Base-by-base conservation (phyloP, 2,888 invertebrate species). In the Periphyllus acericola region DNA sequence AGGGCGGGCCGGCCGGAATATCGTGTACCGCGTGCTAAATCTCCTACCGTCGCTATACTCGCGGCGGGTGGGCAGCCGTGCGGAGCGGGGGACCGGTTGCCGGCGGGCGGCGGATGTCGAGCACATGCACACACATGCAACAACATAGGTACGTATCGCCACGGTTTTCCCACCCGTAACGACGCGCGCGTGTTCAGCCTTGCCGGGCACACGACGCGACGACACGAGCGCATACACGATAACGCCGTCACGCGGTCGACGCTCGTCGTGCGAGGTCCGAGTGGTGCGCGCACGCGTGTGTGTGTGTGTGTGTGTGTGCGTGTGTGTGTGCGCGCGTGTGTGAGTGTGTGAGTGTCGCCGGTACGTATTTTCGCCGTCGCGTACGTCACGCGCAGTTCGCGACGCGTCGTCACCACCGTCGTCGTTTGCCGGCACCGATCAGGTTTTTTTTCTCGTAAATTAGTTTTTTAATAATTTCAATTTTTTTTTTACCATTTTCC, bases 301-400 rank as follows among this genome's bases (percentile, higher is more conserved):
- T 9, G 46, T 46, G 9, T 5, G 21, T 40, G 83, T 52, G 46
- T 68, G 46, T 40, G 78, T 36, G n/a, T 66, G 40, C 21, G 46
- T 46, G 46, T 46, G 46, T 3, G 36, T 36, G 36, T 36, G 36
- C 6, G 36, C 36, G 36, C 14, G 46, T 46, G 9, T 5, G 6
- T 9, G 46, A 8, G 9, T 5, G 21, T 40, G 83, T 52, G 46
- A 68, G 46, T 40, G 78, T 36, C 14, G 25, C 32, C 66, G 84
- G 85, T n/a, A n/a, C 85, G 34, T n/a, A 71, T 82, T 40, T 81
- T 40, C 81, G 52, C 34, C 66, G 76, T 68, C 71, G 74, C 78
- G 25, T 36, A 32, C 60, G 85, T 82, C 55, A 79, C 79, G 79
- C 68, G 68, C 79, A 76, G 84, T 84, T 66, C 21, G 85, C 52